Evolutionary conservation across 1,140 invertebrate species (phyloP), one percentile per base, ranked within the genome.

Genomic region (Elymnias hypermnestra): DNA sequence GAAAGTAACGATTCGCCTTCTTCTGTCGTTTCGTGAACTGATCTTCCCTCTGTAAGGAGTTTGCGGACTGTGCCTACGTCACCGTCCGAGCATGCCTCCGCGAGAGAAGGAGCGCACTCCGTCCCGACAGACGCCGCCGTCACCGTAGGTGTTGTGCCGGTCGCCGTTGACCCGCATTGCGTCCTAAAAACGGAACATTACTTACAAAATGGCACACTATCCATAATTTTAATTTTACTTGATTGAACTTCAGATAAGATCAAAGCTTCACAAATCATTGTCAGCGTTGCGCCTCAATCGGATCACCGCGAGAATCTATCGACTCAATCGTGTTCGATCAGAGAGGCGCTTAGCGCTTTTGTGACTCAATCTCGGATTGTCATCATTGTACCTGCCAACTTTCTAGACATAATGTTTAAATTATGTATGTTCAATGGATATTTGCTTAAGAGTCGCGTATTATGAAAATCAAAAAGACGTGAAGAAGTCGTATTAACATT

Each of bases 1-100:
- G 95, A 97, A 17, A 98, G 89, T 28, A 98, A 87, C 67, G 94
- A 95, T 83, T 97, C 96, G 52, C 96, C 96, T 77, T 97, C 95
- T 83, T 97, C 95, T 21, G 94, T 96, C 23, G 95, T 95, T 87
- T 97, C 95, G 88, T 96, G 94, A 8, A 97, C 94, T 69, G 93
- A 96, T 17, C 83, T 75, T 10, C 96, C 96, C 87, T 98, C 96
- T 31, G 96, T 95, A 21, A 98, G 89, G 39, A 98, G 89, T 74
- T 95, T 94, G 49, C 91, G 89, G 7, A 98, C 96, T 7, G 95
- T 95, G 53, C 92, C 92, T 26, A 97, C 94, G 89, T 98, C 95
- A 40, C 96, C 96, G 87, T 97, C 95, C 40, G 92, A 94, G 75
- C 95, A 97, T 31, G 96, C 96, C 79, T 96, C 94, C 14, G 94